Evolutionary conservation across 2,797 vertebrate species (phyloP).

Genomic region (Furcifer pardalis): DNA sequence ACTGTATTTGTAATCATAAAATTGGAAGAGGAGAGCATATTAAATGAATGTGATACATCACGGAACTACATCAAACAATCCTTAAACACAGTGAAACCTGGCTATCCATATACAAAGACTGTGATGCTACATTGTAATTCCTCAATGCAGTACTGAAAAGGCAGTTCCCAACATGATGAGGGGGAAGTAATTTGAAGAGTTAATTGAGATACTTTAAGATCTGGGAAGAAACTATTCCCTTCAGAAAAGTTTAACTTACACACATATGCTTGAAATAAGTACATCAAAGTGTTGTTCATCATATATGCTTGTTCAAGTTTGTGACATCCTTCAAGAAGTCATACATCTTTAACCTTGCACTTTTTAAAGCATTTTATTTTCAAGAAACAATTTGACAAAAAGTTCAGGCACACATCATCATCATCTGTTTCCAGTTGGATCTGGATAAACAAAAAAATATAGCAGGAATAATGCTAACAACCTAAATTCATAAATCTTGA

Average conservation of each 20-base stretch:
- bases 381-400: background rate
- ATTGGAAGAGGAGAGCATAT: slow-evolving; percentile 17
- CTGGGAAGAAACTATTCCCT: too few species aligned
- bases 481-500: background rate
- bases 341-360: background rate
- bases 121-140: too few species aligned
- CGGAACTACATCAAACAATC: background rate
- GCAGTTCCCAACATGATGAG: too few species aligned
- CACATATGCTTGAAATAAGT: background rate
- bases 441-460: background rate
- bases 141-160: too few species aligned
- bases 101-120: too few species aligned
- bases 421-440: background rate
- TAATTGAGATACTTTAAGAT: too few species aligned
- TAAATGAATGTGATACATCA: background rate
- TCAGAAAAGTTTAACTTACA: background rate
- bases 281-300: background rate
- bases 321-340: background rate
- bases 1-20: slow-evolving; percentile 20
- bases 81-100: too few species aligned
- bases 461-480: background rate
- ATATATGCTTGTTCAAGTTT: background rate
- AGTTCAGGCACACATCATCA: background rate
- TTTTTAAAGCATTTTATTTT: background rate
- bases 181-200: too few species aligned